phyloP scores from a whole-genome alignment of 23 tunicate species.

The Corella eumyota region DNA sequence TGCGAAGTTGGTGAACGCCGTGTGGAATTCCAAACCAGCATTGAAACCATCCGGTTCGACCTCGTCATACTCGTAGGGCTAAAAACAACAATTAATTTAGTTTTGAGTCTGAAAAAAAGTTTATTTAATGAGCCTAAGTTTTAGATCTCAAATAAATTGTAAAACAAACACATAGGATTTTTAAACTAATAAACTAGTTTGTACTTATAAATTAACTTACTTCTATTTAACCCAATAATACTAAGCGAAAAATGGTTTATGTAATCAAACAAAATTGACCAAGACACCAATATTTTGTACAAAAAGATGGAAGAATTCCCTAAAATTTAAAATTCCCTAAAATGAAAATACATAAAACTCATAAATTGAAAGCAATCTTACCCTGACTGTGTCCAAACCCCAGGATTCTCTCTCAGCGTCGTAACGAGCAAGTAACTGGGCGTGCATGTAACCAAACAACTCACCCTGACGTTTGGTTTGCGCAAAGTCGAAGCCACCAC shows the following conservation, averaged over 20 bases:
- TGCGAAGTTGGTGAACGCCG: slow-evolving; percentile 1
- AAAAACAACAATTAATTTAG: too few relatives aligned
- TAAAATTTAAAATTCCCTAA: too few relatives aligned
- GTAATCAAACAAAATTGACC: slow-evolving; percentile 1
- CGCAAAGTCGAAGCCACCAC: slow-evolving; percentile 1
- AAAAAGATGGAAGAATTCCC: too few relatives aligned
- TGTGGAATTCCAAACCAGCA: slow-evolving; percentile 51
- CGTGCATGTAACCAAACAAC: slow-evolving; percentile 77
- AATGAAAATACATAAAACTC: too few relatives aligned
- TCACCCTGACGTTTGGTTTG: slow-evolving; percentile 41
- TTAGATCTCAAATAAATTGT: too few relatives aligned
- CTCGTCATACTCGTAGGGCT: slow-evolving; percentile 35
- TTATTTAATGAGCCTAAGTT: too few relatives aligned
- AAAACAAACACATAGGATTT: too few relatives aligned
- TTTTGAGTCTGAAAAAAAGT: too few relatives aligned
- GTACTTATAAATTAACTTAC: neutral
- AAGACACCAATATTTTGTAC: too few relatives aligned
- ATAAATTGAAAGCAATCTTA: too few relatives aligned
- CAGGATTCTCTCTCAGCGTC: slow-evolving; percentile 73
- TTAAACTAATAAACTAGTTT: neutral
- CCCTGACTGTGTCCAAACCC: slow-evolving; percentile 45
- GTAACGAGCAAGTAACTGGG: slow-evolving; percentile 63
- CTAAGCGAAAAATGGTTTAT: neutral
- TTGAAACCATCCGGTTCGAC: slow-evolving; percentile 31
- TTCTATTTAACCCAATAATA: neutral